A percentile compares a stretch with the other conserved stretches of the same genome.
phyloP scores from a whole-genome alignment of 2,797 vertebrate genomes.

The Coracias cyanogaster region DNA sequence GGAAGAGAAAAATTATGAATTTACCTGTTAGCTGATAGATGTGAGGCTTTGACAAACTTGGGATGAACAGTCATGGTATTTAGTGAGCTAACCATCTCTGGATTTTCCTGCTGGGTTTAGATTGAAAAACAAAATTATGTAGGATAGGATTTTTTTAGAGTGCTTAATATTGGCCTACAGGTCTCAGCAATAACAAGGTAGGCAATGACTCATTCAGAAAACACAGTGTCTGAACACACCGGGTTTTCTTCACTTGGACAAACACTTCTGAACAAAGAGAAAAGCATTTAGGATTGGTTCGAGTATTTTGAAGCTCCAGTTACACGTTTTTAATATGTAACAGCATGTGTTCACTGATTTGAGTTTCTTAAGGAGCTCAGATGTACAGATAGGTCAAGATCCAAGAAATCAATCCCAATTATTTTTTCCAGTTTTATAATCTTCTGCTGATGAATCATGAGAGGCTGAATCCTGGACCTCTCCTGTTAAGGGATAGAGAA shows the following conservation, averaged over 20 bases:
- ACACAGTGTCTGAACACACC: neutral
- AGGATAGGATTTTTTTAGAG: neutral
- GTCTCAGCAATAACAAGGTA: conserved; percentile 4
- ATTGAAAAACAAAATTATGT: conserved; percentile 29
- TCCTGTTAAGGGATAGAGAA: neutral
- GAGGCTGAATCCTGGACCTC: neutral
- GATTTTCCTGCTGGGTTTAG: conserved; percentile 56
- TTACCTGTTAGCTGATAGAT: conserved; percentile 46
- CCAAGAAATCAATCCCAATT: conserved; percentile 6
- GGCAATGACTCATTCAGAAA: conserved; percentile 8
- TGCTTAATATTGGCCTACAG: neutral
- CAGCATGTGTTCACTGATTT: neutral
- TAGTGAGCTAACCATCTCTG: neutral
- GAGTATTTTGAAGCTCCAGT: conserved; percentile 34
- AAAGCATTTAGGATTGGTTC: neutral
- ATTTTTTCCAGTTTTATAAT: conserved; percentile 13
- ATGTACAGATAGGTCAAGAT: conserved; percentile 8
- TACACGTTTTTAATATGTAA: conserved; percentile 33
- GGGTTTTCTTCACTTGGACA: conserved; percentile 24
- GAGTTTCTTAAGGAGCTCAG: conserved; percentile 7
- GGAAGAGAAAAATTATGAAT: neutral
- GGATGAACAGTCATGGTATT: neutral
- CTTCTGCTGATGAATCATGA: neutral
- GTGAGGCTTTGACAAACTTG: neutral
- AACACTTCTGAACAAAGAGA: conserved; percentile 24